Evolutionary conservation across 2,797 vertebrate species (phyloP).

Genomic region (Dendrocincla fuliginosa): DNA sequence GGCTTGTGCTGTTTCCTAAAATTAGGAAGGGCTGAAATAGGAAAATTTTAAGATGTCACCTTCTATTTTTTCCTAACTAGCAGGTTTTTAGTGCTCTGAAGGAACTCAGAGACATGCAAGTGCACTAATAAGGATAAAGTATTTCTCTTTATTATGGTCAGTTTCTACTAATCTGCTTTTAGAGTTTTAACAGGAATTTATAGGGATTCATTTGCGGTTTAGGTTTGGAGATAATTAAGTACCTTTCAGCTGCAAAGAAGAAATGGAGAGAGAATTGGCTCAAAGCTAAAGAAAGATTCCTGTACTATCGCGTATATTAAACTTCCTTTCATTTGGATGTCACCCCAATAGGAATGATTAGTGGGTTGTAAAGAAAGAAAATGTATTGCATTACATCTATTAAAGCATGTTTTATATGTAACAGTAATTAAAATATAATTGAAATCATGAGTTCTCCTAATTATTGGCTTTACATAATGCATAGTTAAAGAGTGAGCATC

Average conservation of each 20-base stretch:
- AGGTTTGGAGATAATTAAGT: slow-evolving; percentile 54
- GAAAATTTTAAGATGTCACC: background rate
- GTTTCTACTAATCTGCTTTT: slow-evolving; percentile 42
- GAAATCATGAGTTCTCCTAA: slow-evolving; percentile 76
- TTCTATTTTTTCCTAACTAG: background rate
- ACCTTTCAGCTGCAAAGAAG: slow-evolving; percentile 23
- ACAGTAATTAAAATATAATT: slow-evolving; percentile 81
- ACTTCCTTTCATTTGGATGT: slow-evolving; percentile 62
- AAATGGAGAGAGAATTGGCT: slow-evolving; percentile 30
- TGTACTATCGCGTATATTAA: slow-evolving; percentile 1
- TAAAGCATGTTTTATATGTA: slow-evolving; percentile 72
- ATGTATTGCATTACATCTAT: slow-evolving; percentile 71
- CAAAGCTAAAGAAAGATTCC: slow-evolving; percentile 24
- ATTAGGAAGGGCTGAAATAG: background rate
- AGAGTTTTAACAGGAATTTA: slow-evolving; percentile 40
- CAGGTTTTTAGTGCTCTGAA: background rate
- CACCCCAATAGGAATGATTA: slow-evolving; percentile 65
- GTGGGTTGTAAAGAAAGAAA: slow-evolving; percentile 59
- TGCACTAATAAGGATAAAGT: background rate
- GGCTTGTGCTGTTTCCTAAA: background rate
- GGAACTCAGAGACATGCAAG: background rate
- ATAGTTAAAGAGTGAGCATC: slow-evolving; percentile 76
- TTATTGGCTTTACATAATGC: slow-evolving; percentile 78
- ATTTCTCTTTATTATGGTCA: slow-evolving; percentile 48
- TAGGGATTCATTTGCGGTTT: slow-evolving; percentile 32